These are phyloP conservation scores for Tenthredo amoena DNA, from an alignment of 2,888 invertebrate species.

Conservation along the genomic window DNA sequence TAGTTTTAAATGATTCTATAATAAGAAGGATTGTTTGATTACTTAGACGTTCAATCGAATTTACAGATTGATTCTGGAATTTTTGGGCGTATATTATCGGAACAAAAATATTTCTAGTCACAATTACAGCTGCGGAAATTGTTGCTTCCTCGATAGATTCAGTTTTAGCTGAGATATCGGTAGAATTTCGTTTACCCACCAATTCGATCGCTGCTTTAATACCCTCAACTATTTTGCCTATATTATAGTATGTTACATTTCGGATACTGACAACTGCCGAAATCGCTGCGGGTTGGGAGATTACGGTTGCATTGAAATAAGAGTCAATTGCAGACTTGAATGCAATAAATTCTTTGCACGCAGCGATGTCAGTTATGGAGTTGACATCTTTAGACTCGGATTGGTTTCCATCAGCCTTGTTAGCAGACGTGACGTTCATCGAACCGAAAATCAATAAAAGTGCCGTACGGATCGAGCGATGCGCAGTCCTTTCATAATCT, in stretches of 20 bases:
- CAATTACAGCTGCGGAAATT: not conserved
- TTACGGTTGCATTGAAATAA: not conserved
- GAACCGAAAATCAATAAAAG: not conserved
- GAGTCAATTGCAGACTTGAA: not conserved
- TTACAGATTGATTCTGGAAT: not conserved
- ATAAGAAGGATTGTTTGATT: not conserved
- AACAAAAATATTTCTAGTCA: not conserved
- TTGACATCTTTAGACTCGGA: not conserved
- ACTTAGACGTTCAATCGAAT: not conserved
- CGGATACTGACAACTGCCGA: not conserved
- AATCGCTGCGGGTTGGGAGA: not conserved
- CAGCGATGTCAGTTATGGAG: not conserved
- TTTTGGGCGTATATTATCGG: not conserved
- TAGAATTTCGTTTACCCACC: not conserved
- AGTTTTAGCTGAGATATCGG: not conserved
- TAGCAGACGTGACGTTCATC: not conserved
- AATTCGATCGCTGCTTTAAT: not conserved
- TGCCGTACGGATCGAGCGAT: not conserved
- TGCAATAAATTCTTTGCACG: not conserved
- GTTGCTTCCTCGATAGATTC: not conserved
- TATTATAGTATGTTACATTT: not conserved
- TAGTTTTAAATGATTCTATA: not conserved
- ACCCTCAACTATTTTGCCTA: not conserved
- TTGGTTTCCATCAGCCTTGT: not conserved
- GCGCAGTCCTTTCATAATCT: not conserved